Evolutionary conservation across 2,888 invertebrate genomes (phyloP).

Genomic region (Drosophila melanosoma): DNA sequence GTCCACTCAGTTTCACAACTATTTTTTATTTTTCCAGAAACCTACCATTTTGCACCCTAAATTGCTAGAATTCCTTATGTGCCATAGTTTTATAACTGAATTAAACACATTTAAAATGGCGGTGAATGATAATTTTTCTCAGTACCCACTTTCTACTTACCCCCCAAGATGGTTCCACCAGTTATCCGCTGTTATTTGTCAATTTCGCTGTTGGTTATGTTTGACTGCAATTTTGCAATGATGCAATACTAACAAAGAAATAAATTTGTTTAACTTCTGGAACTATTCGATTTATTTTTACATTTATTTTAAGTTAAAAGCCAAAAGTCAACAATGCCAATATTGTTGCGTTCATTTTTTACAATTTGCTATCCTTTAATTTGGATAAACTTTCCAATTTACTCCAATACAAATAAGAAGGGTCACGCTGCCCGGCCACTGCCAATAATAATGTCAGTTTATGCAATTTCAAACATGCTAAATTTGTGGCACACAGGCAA

Average conservation of each 20-base stretch:
- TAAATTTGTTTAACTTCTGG: background rate
- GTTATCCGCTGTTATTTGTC: background rate
- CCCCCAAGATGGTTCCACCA: accelerated
- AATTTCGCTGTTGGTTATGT: background rate
- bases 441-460: conserved; percentile 8
- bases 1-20: background rate
- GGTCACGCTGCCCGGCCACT: background rate
- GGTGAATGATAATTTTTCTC: background rate
- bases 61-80: background rate
- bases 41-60: background rate
- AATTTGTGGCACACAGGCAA: background rate
- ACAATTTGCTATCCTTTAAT: background rate
- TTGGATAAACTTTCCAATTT: conserved; percentile 5
- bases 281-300: background rate
- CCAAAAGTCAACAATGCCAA: background rate
- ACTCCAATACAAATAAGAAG: background rate
- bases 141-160: background rate
- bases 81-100: background rate
- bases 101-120: background rate
- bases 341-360: background rate
- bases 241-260: background rate
- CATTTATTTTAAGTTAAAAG: background rate
- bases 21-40: background rate
- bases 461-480: conserved; percentile 2
- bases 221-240: background rate